A percentile compares a stretch with the other conserved stretches of the same genome.
Conservation (phyloP, 2,888 invertebrate genomes). For the Cacoxenus indagator region DNA sequence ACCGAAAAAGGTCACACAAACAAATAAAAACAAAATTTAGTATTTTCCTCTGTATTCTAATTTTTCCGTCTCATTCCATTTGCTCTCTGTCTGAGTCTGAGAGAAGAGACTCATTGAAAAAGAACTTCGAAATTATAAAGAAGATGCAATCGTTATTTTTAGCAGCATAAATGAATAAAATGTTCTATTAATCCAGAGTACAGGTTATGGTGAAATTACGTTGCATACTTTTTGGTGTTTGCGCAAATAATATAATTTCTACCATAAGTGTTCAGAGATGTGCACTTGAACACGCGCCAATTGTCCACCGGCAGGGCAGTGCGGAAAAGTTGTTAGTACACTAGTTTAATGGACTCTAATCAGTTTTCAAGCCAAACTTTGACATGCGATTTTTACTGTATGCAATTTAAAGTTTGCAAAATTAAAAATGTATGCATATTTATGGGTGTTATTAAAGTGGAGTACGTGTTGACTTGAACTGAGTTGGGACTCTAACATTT, state of each 20-base stretch:
- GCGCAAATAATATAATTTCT: constrained; percentile 28
- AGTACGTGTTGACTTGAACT: neutral
- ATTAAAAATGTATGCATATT: neutral
- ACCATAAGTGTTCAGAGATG: constrained; percentile 39
- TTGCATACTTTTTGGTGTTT: constrained; percentile 29
- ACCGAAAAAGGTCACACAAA: neutral
- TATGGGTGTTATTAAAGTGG: constrained; percentile 10
- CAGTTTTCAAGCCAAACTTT: constrained; percentile 33
- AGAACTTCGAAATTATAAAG: too few relatives aligned
- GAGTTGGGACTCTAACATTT: neutral
- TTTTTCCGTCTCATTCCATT: neutral
- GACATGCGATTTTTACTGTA: constrained; percentile 28
- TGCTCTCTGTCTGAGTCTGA: neutral
- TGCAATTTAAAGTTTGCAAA: constrained; percentile 44
- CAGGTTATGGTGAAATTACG: neutral
- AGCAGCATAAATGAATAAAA: too few relatives aligned
- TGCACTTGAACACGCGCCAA: too few relatives aligned
- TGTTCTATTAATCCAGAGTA: too few relatives aligned
- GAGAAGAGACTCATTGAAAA: too few relatives aligned
- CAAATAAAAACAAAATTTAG: neutral
- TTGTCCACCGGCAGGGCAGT: too few relatives aligned
- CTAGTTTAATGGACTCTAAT: constrained; percentile 36
- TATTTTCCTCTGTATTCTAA: constrained; percentile 5
- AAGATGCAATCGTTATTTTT: too few relatives aligned
- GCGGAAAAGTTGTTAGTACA: constrained; percentile 25